Conservation (phyloP, 2,113 vertebrate genomes). For the Prunella fulvescens region DNA sequence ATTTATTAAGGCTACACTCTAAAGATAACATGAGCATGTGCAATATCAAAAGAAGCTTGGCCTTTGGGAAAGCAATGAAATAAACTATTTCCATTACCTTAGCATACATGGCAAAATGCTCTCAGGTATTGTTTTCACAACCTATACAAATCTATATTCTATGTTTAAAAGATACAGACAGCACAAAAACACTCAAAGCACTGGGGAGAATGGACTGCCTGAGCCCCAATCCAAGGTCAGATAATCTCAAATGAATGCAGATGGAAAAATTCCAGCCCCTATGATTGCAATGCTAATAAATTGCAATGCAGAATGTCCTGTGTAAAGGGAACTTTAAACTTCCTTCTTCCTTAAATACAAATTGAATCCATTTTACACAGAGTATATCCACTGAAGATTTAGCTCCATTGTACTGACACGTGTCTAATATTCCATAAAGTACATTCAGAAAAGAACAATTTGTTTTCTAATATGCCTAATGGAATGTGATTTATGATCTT, state of each 20-base stretch:
- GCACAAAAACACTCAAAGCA: background rate
- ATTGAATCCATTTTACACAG: background rate
- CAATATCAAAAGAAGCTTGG: background rate
- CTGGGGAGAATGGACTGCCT: background rate
- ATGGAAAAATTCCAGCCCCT: slow-evolving; percentile 28
- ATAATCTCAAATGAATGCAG: background rate
- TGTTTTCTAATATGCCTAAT: slow-evolving; percentile 40
- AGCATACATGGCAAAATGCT: background rate
- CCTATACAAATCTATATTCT: background rate
- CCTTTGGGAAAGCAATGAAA: background rate
- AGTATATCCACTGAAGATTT: background rate
- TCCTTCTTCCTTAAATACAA: background rate
- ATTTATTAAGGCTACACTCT: slow-evolving; percentile 55
- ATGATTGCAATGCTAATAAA: slow-evolving; percentile 22
- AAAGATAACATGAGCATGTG: background rate
- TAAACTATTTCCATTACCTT: background rate
- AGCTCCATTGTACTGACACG: background rate
- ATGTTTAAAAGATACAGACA: background rate
- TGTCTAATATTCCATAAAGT: background rate
- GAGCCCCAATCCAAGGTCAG: slow-evolving; percentile 28
- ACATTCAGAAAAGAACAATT: background rate
- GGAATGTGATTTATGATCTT: slow-evolving; percentile 32
- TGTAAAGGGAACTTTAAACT: background rate
- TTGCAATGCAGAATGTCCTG: background rate
- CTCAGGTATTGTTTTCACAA: background rate